Evolutionary conservation across 2,113 vertebrate species (phyloP).

Genomic region (Reinhardtius hippoglossoides): DNA sequence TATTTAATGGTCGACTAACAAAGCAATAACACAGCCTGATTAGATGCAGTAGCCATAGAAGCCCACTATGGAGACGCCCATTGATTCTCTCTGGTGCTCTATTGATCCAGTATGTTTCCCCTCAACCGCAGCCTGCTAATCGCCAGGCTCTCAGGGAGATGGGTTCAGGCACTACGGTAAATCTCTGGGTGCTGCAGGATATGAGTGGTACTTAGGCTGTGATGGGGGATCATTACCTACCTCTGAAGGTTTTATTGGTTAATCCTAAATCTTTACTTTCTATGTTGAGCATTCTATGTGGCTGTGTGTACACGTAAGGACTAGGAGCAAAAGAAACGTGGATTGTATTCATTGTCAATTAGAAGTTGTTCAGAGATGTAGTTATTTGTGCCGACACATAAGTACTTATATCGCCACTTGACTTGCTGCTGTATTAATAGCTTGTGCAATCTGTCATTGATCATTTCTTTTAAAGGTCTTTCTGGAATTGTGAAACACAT

Average conservation of each 20-base stretch:
- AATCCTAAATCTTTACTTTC: constrained; percentile 4
- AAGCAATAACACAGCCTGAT: constrained; percentile 45
- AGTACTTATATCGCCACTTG: not conserved
- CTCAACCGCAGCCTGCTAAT: constrained; percentile 72
- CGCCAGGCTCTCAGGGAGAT: constrained; percentile 66
- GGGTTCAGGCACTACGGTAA: constrained; percentile 46
- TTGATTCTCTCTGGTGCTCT: constrained; percentile 74
- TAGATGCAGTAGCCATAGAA: constrained; percentile 35
- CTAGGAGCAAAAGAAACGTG: not conserved
- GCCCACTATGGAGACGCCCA: constrained; percentile 53
- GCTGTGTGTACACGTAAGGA: not conserved
- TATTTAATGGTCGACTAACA: constrained; percentile 55
- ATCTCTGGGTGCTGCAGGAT: constrained; percentile 31
- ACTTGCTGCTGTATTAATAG: not conserved
- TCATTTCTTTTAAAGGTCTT: not conserved
- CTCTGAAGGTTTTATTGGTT: constrained; percentile 22
- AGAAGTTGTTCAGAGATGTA: not conserved
- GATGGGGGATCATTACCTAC: constrained; percentile 34
- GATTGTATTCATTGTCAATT: not conserved
- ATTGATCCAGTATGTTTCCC: constrained; percentile 79
- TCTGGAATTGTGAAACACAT: not conserved
- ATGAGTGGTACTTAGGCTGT: constrained; percentile 38
- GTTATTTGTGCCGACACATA: too few species aligned
- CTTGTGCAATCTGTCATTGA: not conserved
- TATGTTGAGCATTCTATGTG: not conserved